Base-by-base conservation (phyloP, 2,888 invertebrate species). In the Papilio demoleus region DNA sequence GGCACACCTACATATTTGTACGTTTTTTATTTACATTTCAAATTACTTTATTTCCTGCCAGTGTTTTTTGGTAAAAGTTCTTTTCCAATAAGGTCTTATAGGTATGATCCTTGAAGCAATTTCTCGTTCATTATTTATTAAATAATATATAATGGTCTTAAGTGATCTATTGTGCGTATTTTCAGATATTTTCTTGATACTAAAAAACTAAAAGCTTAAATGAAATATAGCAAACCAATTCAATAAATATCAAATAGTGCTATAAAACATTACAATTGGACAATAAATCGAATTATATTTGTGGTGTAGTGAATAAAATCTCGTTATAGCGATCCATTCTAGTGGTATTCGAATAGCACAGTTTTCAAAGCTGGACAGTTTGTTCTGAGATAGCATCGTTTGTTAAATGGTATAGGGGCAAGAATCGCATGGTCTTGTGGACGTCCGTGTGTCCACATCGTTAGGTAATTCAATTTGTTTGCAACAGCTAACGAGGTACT, bases 391-490 rank as follows among this genome's bases (percentile, higher is more conserved):
- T 56, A 31, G 65, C 19, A 34, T 40, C 45, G 24, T 50, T 22
- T 3, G 40, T 2, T 9, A 14, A 4, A 12, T 12, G 36, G n/a
- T 17, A 65, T 50, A 69, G 17, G 60, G 60, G 38, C 53, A 47
- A 70, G 59, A 62, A 60, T 70, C 69, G 63, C 31, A 60, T 42
- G 58, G 38, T 65, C 70, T 65, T 67, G 67, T 70, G 65, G 67
- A 67, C 68, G 72, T 72, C 73, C 75, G 71, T 75, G 76, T 78
- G 76, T 79, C 79, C 77, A 82, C 78, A 84, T 89, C 88, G 88
- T 88, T 88, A 88, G 85, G 87, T 88, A 89, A 90, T 90, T 89
- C 82, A 87, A 88, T 90, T 88, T 88, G 89, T 89, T 89, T 88
- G 87, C 82, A 76, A 79, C 80, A 76, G 76, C 88, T 89, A 88